Conservation (phyloP, 1,140 invertebrate genomes). For the Pygmarrhopalites habei region DNA sequence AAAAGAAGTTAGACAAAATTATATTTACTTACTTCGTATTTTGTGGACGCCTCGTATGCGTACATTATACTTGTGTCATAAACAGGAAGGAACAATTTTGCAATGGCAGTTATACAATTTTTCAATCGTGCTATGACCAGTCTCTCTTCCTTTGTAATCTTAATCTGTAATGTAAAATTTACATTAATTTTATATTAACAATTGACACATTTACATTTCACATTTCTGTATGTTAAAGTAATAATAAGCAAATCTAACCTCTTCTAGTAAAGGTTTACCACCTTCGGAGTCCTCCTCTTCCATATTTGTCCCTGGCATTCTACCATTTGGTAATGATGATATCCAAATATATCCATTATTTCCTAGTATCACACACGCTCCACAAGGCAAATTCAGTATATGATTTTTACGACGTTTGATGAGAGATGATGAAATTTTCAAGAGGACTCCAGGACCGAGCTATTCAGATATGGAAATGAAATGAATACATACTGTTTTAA, state of each 20-base stretch:
- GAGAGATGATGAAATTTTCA: conserved; percentile 87
- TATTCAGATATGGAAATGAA: conserved; percentile 42
- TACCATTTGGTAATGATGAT: conserved; percentile 53
- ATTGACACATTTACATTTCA: too few species aligned
- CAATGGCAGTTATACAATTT: conserved; percentile 81
- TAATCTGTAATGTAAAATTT: conserved; percentile 49
- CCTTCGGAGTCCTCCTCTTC: conserved; percentile 60
- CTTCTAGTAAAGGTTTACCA: conserved; percentile 70
- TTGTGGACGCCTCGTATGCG: conserved; percentile 81
- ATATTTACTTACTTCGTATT: conserved; percentile 57
- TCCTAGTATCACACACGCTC: conserved; percentile 85
- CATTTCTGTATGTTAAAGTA: too few species aligned
- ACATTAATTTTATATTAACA: too few species aligned
- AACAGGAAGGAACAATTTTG: conserved; percentile 76
- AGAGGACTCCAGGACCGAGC: conserved; percentile 75
- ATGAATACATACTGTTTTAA: conserved; percentile 1
- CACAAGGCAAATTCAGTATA: conserved; percentile 87
- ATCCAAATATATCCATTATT: conserved; percentile 98
- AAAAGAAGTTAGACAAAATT: conserved; percentile 10
- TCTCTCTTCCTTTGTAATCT: conserved; percentile 61
- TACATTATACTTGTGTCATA: conserved; percentile 87
- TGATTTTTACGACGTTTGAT: conserved; percentile 92
- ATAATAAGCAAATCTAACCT: too few species aligned
- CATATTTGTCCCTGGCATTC: conserved; percentile 41
- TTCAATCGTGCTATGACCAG: conserved; percentile 76